Conservation (phyloP, 1,140 invertebrate genomes). For the Cephus cinctus region DNA sequence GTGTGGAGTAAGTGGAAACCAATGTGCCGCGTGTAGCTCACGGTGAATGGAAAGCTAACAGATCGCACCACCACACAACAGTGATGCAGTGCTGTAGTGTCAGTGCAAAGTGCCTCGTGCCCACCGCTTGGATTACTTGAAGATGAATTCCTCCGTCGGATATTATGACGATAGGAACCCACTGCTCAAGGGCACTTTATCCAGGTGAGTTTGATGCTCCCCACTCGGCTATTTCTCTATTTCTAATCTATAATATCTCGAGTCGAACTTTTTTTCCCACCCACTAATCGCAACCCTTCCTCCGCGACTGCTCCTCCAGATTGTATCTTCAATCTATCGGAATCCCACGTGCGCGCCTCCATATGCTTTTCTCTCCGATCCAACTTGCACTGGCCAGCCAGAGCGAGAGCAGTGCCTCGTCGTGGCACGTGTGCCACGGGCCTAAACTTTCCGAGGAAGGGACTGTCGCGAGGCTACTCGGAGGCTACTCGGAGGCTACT, state of each 20-base stretch:
- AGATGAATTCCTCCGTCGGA: constrained; percentile 45
- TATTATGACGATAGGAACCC: constrained; percentile 59
- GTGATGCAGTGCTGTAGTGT: constrained; percentile 54
- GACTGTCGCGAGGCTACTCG: too few species aligned
- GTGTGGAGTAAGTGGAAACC: not conserved
- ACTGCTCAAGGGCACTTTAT: constrained; percentile 56
- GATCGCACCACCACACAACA: constrained; percentile 38
- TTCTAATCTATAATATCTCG: constrained; percentile 17
- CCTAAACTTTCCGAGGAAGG: too few species aligned
- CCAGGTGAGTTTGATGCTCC: constrained; percentile 46
- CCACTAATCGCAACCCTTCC: too few species aligned
- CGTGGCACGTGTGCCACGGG: too few species aligned
- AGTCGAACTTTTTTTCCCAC: constrained; percentile 19
- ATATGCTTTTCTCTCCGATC: too few species aligned
- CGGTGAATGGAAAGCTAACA: constrained; percentile 50
- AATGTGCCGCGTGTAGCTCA: constrained; percentile 14
- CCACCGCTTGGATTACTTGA: constrained; percentile 51
- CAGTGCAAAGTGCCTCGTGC: constrained; percentile 48
- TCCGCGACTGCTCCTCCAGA: constrained; percentile 5
- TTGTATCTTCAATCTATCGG: too few species aligned
- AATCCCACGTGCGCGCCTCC: too few species aligned
- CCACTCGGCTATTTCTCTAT: constrained; percentile 18
- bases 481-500: too few species aligned
- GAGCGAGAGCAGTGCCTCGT: too few species aligned
- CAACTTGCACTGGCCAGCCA: too few species aligned